phyloP scores from a whole-genome alignment of 1,140 invertebrate species.

The Melipona quadrifasciata region DNA sequence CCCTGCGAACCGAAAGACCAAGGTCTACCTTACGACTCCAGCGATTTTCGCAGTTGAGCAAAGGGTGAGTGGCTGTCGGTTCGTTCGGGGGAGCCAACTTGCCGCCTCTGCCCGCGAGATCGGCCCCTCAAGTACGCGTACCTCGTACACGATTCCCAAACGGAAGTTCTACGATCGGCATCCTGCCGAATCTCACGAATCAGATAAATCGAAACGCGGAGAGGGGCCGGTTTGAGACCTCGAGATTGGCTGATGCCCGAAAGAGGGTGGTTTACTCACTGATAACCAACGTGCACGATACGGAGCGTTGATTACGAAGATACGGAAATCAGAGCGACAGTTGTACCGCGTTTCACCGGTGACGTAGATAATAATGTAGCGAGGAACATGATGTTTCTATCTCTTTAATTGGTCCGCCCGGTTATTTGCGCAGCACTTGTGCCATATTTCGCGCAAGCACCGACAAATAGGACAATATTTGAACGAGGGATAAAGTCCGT shows the following conservation, averaged over 20 bases:
- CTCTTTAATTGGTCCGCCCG: conserved; percentile 54
- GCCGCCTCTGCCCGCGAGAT: neutral
- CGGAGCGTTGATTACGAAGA: conserved; percentile 70
- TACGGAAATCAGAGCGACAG: conserved; percentile 58
- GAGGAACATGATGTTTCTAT: conserved; percentile 48
- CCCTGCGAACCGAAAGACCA: conserved; percentile 36
- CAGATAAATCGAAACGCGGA: neutral
- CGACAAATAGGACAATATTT: conserved; percentile 18
- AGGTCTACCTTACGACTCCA: conserved; percentile 55
- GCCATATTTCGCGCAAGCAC: neutral
- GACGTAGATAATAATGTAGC: conserved; percentile 48
- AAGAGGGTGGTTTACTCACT: conserved; percentile 66
- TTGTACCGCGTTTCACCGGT: conserved; percentile 40
- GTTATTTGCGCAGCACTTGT: conserved; percentile 64
- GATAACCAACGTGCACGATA: conserved; percentile 68
- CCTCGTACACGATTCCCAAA: neutral
- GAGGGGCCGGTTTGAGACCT: neutral
- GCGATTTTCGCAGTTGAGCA: conserved; percentile 74
- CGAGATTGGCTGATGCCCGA: neutral
- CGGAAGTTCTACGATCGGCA: neutral
- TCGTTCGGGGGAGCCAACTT: conserved; percentile 4
- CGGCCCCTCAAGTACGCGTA: neutral
- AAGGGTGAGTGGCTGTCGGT: conserved; percentile 64
- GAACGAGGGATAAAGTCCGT: neutral
- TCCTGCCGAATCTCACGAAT: neutral